phyloP scores from a whole-genome alignment of 2,113 vertebrate species.

The Tachysurus vachellii region DNA sequence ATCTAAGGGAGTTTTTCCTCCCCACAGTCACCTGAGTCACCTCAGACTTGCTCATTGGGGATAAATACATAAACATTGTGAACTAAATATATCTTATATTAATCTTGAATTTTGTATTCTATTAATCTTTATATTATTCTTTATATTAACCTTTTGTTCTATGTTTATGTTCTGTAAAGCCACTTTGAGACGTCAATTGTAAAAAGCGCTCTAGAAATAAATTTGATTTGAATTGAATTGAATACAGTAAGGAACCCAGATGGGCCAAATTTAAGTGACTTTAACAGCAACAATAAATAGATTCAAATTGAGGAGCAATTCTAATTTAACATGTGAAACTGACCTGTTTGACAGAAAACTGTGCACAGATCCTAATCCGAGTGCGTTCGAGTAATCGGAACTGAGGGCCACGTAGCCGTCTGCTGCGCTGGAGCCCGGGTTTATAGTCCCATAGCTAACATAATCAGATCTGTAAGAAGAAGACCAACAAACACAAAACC shows the following conservation, averaged over 20 bases:
- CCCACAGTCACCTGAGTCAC: no score
- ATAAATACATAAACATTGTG: no score
- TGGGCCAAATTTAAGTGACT: background rate
- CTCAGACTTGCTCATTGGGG: no score
- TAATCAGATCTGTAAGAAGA: slow-evolving; percentile 58
- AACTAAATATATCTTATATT: no score
- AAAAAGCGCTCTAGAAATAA: no score
- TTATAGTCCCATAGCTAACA: slow-evolving; percentile 38
- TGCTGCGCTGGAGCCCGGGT: background rate
- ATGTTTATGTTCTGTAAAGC: no score
- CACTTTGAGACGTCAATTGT: no score
- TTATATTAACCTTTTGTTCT: no score
- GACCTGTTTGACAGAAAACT: slow-evolving; percentile 60
- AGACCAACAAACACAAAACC: background rate
- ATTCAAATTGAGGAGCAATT: background rate
- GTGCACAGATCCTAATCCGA: slow-evolving; percentile 14
- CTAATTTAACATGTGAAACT: background rate
- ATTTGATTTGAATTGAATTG: background rate
- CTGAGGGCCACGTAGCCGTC: slow-evolving; percentile 63
- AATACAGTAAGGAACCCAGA: background rate
- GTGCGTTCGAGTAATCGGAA: background rate
- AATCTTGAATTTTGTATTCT: no score
- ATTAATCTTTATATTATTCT: no score
- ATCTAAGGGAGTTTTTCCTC: no score
- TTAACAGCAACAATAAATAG: background rate